Percentiles rank a stretch among this genome's conserved stretches.
phyloP scores from a whole-genome alignment of 2,113 vertebrate genomes.

The Leucopternis melanops region DNA sequence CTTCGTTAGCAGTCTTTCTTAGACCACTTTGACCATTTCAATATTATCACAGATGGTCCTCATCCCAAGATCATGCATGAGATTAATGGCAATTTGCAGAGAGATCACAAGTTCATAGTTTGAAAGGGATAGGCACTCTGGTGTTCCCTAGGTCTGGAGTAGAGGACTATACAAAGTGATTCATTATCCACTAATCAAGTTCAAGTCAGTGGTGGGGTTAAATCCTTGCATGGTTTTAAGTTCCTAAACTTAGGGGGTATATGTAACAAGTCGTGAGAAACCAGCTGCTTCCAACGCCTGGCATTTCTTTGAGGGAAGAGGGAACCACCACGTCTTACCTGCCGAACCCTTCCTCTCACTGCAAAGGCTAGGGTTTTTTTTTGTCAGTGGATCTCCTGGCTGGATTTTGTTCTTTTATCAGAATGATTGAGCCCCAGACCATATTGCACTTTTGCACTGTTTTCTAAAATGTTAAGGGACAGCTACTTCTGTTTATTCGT shows the following conservation, averaged over 20 bases:
- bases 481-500: background rate
- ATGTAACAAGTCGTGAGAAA: rapidly evolving
- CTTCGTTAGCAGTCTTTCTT: background rate
- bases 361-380: background rate
- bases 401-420: background rate
- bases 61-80: background rate
- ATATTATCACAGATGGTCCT: background rate
- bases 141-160: no score
- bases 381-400: background rate
- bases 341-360: background rate
- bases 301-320: background rate
- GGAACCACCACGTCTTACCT: background rate
- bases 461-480: background rate
- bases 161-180: no score
- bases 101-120: no score
- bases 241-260: no score
- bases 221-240: no score
- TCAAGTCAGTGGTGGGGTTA: no score
- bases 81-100: background rate
- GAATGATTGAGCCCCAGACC: background rate
- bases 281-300: rapidly evolving
- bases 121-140: no score
- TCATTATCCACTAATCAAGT: no score
- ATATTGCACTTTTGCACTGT: background rate
- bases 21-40: background rate